Percentiles rank a stretch among this genome's conserved stretches.
phyloP scores from a whole-genome alignment of 1,140 invertebrate species.

The Frieseomelitta varia region DNA sequence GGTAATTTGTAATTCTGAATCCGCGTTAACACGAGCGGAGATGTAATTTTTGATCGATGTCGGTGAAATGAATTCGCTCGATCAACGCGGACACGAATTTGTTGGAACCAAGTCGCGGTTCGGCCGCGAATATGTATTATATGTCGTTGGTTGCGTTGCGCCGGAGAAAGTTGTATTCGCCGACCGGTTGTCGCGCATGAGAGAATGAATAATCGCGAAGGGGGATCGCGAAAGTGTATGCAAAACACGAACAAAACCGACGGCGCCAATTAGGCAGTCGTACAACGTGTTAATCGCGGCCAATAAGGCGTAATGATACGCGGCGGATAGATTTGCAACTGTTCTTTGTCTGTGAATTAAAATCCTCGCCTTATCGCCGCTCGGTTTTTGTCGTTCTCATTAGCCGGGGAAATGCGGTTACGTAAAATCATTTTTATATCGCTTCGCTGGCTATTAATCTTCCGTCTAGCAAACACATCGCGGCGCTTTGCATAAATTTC shows the following conservation, averaged over 20 bases:
- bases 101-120: too few relatives aligned
- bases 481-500: background rate
- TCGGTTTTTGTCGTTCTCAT: background rate
- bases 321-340: conserved; percentile 33
- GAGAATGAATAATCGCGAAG: conserved; percentile 24
- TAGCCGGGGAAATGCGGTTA: background rate
- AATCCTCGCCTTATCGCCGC: background rate
- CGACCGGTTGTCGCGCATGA: conserved; percentile 20
- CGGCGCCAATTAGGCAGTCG: conserved; percentile 50
- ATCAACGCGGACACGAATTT: too few relatives aligned
- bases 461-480: background rate
- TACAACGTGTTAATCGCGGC: conserved; percentile 47
- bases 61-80: too few relatives aligned
- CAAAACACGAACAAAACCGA: conserved; percentile 22
- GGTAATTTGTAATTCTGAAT: too few relatives aligned
- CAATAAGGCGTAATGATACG: conserved; percentile 40
- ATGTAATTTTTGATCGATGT: too few relatives aligned
- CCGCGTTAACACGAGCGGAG: too few relatives aligned
- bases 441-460: background rate
- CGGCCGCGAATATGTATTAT: too few relatives aligned
- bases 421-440: background rate
- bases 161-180: background rate
- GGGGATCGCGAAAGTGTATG: background rate
- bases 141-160: background rate
- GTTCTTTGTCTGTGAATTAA: background rate